Conservation (phyloP, 1,140 invertebrate species). For the Antheraea pernyi region DNA sequence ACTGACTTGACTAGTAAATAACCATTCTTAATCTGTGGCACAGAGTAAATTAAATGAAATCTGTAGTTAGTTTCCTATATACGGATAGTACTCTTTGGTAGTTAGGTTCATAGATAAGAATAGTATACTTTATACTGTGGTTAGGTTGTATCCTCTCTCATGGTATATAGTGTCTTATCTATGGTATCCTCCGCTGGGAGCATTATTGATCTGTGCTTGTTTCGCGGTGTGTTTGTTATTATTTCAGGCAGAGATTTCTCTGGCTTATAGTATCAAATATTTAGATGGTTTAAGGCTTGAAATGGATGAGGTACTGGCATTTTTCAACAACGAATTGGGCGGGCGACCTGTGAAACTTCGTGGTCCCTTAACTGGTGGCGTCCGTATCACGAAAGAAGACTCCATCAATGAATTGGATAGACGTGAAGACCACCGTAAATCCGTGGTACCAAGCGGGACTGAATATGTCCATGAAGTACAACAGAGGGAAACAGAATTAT, state of each 20-base stretch:
- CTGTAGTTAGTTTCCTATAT: too few species aligned
- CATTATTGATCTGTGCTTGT: too few species aligned
- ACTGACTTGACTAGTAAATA: too few species aligned
- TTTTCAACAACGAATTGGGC: constrained; percentile 56
- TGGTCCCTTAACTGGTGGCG: constrained; percentile 55
- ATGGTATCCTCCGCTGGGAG: too few species aligned
- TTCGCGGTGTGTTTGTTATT: too few species aligned
- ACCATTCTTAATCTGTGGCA: too few species aligned
- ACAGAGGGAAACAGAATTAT: constrained; percentile 48
- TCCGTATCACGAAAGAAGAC: constrained; percentile 54
- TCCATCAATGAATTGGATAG: constrained; percentile 43
- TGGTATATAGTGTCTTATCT: too few species aligned
- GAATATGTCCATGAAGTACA: constrained; percentile 59
- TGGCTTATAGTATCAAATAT: background rate
- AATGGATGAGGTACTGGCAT: constrained; percentile 62
- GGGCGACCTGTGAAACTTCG: constrained; percentile 46
- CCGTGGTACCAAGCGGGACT: constrained; percentile 47
- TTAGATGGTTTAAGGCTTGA: background rate
- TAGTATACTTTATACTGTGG: too few species aligned
- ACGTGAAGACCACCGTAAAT: constrained; percentile 53
- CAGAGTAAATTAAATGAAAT: too few species aligned
- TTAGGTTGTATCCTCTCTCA: too few species aligned
- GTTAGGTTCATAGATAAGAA: too few species aligned
- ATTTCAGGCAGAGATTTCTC: background rate
- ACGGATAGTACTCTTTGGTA: too few species aligned